Evolutionary conservation across 2,113 vertebrate species (phyloP).

Genomic region (Entomyzon cyanotis): DNA sequence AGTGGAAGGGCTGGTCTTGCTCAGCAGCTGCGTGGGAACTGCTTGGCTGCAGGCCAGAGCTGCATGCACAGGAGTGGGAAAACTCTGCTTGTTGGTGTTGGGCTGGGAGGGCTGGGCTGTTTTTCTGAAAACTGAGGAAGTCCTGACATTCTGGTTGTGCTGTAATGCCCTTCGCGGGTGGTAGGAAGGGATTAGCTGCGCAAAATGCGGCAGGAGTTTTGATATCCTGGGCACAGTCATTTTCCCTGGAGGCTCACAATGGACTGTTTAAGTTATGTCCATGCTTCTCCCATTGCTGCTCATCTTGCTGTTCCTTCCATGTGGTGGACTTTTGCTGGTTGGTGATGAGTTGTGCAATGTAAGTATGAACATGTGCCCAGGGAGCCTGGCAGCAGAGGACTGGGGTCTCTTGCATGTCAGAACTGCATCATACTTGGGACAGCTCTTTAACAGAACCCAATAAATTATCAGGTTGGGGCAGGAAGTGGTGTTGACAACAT

Average conservation of each 20-base stretch:
- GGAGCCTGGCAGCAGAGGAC: not conserved
- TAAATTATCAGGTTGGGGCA: not conserved
- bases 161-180: not conserved
- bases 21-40: not conserved
- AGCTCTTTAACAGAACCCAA: not conserved
- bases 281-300: not conserved
- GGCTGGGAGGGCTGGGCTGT: not conserved
- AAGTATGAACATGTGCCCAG: rapidly evolving
- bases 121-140: not conserved
- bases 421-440: not conserved
- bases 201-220: not conserved
- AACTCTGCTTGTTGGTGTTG: not conserved
- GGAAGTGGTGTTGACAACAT: not conserved
- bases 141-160: not conserved
- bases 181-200: not conserved
- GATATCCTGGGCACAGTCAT: rapidly evolving
- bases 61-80: not conserved
- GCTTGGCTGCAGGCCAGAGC: not conserved
- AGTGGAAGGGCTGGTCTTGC: not conserved
- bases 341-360: not conserved
- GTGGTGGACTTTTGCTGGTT: not conserved
- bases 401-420: not conserved
- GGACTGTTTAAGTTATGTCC: rapidly evolving
- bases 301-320: not conserved
- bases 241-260: not conserved